A percentile compares a stretch with the other conserved stretches of the same genome.
Evolutionary conservation across 2,113 vertebrate species (phyloP).

Genomic region (Phylloscopus trochilus): DNA sequence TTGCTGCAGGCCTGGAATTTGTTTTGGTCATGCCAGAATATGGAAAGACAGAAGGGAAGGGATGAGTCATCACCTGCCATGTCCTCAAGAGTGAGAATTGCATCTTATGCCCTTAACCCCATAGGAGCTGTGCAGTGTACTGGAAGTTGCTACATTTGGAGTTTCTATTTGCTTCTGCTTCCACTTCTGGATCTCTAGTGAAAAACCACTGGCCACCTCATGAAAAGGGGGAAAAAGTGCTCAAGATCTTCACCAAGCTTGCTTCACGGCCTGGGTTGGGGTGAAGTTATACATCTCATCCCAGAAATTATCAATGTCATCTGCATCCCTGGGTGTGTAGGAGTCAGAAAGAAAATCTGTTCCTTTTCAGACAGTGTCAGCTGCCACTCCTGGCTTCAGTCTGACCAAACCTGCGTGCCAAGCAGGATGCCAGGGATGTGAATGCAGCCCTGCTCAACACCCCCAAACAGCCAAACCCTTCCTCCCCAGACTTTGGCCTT

Average conservation of each 20-base stretch:
- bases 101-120: neutral
- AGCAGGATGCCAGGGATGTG: neutral
- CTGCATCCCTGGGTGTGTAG: neutral
- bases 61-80: neutral
- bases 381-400: neutral
- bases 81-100: neutral
- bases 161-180: neutral
- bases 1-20: neutral
- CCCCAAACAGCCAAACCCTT: neutral
- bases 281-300: neutral
- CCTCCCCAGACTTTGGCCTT: neutral
- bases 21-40: neutral
- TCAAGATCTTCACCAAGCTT: fast-evolving
- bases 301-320: too few species aligned
- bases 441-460: neutral
- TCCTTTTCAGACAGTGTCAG: neutral
- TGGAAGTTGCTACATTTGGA: neutral
- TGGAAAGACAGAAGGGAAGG: neutral
- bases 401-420: neutral
- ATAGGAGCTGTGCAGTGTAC: neutral
- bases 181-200: neutral
- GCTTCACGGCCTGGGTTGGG: neutral
- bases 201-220: neutral
- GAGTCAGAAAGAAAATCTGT: neutral
- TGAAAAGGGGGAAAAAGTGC: neutral